Base-by-base conservation (phyloP, 2,797 vertebrate genomes). In the Eupleurogrammus muticus region DNA sequence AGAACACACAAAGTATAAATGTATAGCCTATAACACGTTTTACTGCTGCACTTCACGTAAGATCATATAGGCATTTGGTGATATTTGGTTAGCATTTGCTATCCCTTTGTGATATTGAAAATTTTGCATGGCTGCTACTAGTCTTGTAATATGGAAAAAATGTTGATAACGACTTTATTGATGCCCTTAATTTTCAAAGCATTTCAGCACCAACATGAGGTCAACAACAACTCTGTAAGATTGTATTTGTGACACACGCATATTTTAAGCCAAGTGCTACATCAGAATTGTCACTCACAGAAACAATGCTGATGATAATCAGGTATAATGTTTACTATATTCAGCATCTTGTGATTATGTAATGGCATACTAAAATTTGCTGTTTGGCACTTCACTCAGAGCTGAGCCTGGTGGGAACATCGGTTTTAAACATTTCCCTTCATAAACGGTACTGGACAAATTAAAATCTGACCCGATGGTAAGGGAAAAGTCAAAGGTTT, bases 1-100 rank as follows among this genome's bases (percentile, higher is more conserved):
- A 4, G 4, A 55, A 36, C 23, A 65, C 23, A 52, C 35, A 36
- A 35, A 42, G 21, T 20, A 8, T 60, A 14, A 0, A 7, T 0
- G 19, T 52, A 40, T 44, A 17, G 8, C 14, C 20, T 52, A 40
- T 36, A 17, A 17, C 14, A 17, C 17, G 21, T 46, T 57, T 7
- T 34, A 53, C 24, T 9, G 8, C 2, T 0, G 2, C 28, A 28
- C 0, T 54, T 0, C 0, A 9, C n/a, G 19, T 16, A 11, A 4
- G 0, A 12, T 20, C n/a, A 58, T 42, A 56, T 35, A 40, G 28
- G 16, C 49, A 38, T 42, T 28, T 6, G 8, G 34, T 28, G 5
- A 60, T 35, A 17, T 16, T 24, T 23, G 9, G 34, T 20, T 9
- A 16, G n/a, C 17, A n/a, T 42, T 60, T 42, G 3, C 13, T 11